A percentile compares a stretch with the other conserved stretches of the same genome.
Evolutionary conservation across 2,797 vertebrate species (phyloP).

Genomic region (Borostomias antarcticus): DNA sequence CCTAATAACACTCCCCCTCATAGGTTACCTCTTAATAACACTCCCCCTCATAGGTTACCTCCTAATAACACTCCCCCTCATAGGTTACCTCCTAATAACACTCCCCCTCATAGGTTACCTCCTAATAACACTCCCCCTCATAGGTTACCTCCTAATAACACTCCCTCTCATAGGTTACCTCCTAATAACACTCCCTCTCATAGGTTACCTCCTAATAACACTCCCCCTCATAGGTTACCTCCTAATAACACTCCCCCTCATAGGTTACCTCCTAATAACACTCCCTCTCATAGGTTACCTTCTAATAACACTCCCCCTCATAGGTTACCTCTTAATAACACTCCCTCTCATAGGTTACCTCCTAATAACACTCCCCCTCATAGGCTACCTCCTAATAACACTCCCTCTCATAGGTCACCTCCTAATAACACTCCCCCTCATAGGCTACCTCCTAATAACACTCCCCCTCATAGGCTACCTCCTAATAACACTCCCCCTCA

Average conservation of each 20-base stretch:
- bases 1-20: slow-evolving; percentile 36
- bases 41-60: slow-evolving; percentile 39
- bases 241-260: slow-evolving; percentile 36
- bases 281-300: slow-evolving; percentile 40
- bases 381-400: slow-evolving; percentile 29
- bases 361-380: slow-evolving; percentile 36
- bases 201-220: slow-evolving; percentile 29
- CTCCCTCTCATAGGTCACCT: slow-evolving; percentile 40
- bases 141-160: slow-evolving; percentile 29
- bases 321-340: slow-evolving; percentile 29
- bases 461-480: slow-evolving; percentile 39
- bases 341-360: slow-evolving; percentile 40
- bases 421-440: slow-evolving; percentile 36
- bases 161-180: slow-evolving; percentile 40
- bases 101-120: slow-evolving; percentile 39
- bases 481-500: slow-evolving; percentile 36
- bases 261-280: slow-evolving; percentile 29
- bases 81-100: slow-evolving; percentile 29
- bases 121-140: slow-evolving; percentile 36
- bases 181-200: slow-evolving; percentile 36
- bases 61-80: slow-evolving; percentile 36
- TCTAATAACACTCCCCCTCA: slow-evolving; percentile 36
- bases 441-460: slow-evolving; percentile 29
- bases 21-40: slow-evolving; percentile 29
- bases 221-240: slow-evolving; percentile 39